Base-by-base conservation (phyloP, 1,140 invertebrate species). In the Trialeurodes vaporariorum region DNA sequence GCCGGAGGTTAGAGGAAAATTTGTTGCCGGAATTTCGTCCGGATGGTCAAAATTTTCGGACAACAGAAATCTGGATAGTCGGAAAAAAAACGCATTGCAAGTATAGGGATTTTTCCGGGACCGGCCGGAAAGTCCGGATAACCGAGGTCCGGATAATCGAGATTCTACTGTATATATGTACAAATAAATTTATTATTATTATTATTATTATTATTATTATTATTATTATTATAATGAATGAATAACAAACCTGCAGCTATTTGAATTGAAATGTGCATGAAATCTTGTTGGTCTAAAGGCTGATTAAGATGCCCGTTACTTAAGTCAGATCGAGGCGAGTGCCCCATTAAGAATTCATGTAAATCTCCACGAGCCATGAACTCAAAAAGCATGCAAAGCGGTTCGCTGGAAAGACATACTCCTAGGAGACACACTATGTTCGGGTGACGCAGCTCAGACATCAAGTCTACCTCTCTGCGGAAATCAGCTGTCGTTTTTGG, bases 401-500 rank as follows among this genome's bases (percentile, higher is more conserved):
- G 94, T 73, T 95, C 91, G 66, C 94, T 91, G 71, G 91, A 89
- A 62, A 94, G 82, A 63, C 94, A 90, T 1, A 98, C 93, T 0
- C 94, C 95, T 22, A 98, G 82, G 62, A 98, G 85, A 79, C 93
- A 96, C 60, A 98, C 94, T 70, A 98, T 95, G 77, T 98, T 97
- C 0, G 94, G 92, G 82, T 98, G 95, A 66, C 91, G 85, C 59
- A 98, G 79, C 77, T 96, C 93, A 0, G 93, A 90, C 84, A 98
- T 96, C 1, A 96, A 79, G 77, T 95, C 92, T 58, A 71, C 72
- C 81, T 92, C 90, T 67, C 93, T 82, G 75, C 89, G 87, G 74
- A 98, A 97, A 75, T 97, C 94, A 68, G 88, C 88, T 69, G 92
- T 89, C 0, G 94, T 93, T 81, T 97, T 96, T 1, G 87, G 83